Base-by-base conservation (phyloP, 1,140 invertebrate species). In the Sycophila sp. region DNA sequence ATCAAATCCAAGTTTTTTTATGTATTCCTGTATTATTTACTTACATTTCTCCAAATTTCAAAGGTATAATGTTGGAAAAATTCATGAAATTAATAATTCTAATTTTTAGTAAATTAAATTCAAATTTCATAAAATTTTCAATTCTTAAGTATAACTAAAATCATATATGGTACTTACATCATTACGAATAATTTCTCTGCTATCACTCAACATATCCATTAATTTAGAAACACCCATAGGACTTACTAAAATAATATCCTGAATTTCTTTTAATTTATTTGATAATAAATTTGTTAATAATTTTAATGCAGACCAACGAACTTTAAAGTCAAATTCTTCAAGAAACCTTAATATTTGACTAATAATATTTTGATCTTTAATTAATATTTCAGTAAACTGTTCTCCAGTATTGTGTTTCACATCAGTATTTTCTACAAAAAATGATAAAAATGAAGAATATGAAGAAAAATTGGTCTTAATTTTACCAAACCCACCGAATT, bases 321-420 rank as follows among this genome's bases (percentile, higher is more conserved):
- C 94, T 83, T 90, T 89, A 81, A 98, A 99, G 82, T 98, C 96
- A 86, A 94, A 98, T 82, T 98, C 96, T 81, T 98, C 97, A n/a
- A 99, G 83, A 56, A 98, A 90, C 49, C 92, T 91, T 69, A 99
- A 85, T 3, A 99, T 87, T 11, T 96, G 82, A 53, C 91, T 89
- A 17, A 99, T 92, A 85, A 96, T 97, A 70, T 97, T 94, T 15
- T 90, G 86, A 75, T 94, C 92, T 85, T 99, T 99, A 7, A 98
- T 94, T 80, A 99, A 98, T 88, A 99, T 98, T 88, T 99, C 98
- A 5, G 98, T 98, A 80, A 99, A 99, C 81, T 98, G 96, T 80
- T 95, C 94, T 10, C 98, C 97, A 55, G 93, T 82, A 69, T 85
- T 85, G 55, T 73, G 78, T 1, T 81, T 75, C 24, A 78, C 69